A percentile compares a stretch with the other conserved stretches of the same genome.
Conservation (phyloP, 2,888 invertebrate species). For the Petrolisthes cinctipes region DNA sequence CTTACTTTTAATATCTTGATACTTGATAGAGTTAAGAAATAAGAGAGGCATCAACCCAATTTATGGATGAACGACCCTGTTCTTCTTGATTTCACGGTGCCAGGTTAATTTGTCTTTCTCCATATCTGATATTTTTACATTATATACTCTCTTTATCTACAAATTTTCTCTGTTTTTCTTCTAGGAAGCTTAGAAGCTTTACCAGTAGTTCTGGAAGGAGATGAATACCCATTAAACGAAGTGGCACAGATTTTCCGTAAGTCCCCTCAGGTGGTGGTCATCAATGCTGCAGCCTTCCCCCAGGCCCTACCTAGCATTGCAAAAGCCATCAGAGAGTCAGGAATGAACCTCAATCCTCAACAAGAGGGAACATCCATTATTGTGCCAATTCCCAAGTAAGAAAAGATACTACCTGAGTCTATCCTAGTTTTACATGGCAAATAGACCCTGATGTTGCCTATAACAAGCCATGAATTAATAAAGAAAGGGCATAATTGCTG, state of each 20-base stretch:
- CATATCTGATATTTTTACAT: not conserved
- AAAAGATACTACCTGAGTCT: not conserved
- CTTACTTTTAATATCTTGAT: too few relatives aligned
- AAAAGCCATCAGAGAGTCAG: conserved; percentile 82
- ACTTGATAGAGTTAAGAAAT: too few relatives aligned
- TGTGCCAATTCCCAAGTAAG: conserved; percentile 88
- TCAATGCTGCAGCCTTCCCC: conserved; percentile 87
- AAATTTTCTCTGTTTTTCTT: too few relatives aligned
- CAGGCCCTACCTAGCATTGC: conserved; percentile 84
- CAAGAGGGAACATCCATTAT: conserved; percentile 93
- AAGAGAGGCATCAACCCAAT: too few relatives aligned
- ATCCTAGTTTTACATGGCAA: too few relatives aligned
- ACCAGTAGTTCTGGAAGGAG: conserved; percentile 81
- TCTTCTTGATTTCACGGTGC: not conserved
- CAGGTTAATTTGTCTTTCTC: not conserved
- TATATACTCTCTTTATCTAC: not conserved
- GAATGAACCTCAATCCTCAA: conserved; percentile 92
- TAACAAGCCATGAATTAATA: too few relatives aligned
- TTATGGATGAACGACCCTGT: not conserved
- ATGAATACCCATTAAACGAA: conserved; percentile 86
- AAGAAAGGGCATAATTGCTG: too few relatives aligned
- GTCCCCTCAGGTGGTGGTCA: conserved; percentile 85
- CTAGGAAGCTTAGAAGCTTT: conserved; percentile 78
- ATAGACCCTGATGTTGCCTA: too few relatives aligned
- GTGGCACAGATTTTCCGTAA: conserved; percentile 88